Base-by-base conservation (phyloP, 2,888 invertebrate species). In the Standfussiana lucernea region DNA sequence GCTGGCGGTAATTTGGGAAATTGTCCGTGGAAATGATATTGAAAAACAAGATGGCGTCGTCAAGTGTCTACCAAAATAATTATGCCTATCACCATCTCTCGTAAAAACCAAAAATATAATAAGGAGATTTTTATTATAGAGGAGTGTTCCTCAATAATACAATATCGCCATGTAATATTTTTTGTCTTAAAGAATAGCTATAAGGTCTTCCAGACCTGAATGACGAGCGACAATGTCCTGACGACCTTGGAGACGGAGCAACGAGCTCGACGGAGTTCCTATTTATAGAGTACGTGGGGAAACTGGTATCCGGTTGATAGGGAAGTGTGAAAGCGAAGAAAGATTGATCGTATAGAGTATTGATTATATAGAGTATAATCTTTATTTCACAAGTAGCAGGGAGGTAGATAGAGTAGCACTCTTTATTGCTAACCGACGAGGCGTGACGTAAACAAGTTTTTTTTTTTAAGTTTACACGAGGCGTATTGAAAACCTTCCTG, bases 171-270 rank as follows among this genome's bases (percentile, higher is more conserved):
- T 18, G n/a, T 40, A 64, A 64, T n/a, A 40, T n/a, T 64, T n/a
- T 64, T 40, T n/a, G 18, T 40, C 18, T 18, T 18, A 40, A 40
- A 64, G 45, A n/a, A 40, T 53, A 37, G 47, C 65, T 13, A 59
- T 70, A 77, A 72, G 69, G 74, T 56, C 21, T 59, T 32, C 15
- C 21, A 42, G 32, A 72, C 80, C 56, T 32, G 66, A 68, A 35
- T 37, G 64, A 47, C 72, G 45, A 45, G 68, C 50, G 83, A 64
- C 77, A 82, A 88, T 71, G 79, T 82, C 79, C 79, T 67, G 68
- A 7, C 74, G 75, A 69, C 85, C 88, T 88, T 83, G 73, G 10
- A 8, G 37, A 50, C 50, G 35, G 37, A 59, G 65, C 32, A 74
- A 47, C n/a, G 35, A 70, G 69, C 40, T 77, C 59, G 37, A 24